These are phyloP conservation scores for Tetragonula clypearis DNA, from an alignment of 1,140 invertebrate genomes.

Conservation along the genomic window DNA sequence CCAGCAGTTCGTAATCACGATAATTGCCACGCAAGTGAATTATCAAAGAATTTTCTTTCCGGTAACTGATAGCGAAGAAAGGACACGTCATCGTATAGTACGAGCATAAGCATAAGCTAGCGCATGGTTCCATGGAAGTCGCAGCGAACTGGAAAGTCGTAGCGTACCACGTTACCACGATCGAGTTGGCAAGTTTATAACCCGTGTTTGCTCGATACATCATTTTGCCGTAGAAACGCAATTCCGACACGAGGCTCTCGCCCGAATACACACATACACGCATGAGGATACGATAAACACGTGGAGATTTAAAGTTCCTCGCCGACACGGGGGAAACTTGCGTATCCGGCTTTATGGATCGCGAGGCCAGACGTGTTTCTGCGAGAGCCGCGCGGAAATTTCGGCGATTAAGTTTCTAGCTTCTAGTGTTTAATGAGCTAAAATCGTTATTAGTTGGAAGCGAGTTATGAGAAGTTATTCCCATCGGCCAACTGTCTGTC, in stretches of 20 bases:
- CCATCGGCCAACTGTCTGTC: neutral
- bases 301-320: constrained; percentile 37
- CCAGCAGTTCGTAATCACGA: too few species aligned
- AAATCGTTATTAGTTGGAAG: constrained; percentile 45
- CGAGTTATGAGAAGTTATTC: constrained; percentile 26
- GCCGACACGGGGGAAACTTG: neutral
- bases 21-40: too few species aligned
- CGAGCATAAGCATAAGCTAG: too few species aligned
- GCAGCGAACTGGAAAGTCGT: neutral
- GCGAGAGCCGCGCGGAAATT: neutral
- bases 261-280: neutral
- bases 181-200: neutral
- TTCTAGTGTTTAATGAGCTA: constrained; percentile 26
- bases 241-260: neutral
- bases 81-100: too few species aligned
- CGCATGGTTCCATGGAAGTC: neutral
- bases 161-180: neutral
- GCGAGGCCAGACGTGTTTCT: neutral
- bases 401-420: constrained; percentile 35
- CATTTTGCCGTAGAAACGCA: constrained; percentile 14
- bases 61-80: too few species aligned
- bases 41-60: too few species aligned
- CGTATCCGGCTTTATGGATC: neutral
- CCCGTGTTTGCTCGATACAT: neutral
- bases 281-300: constrained; percentile 29